Conservation (phyloP, 37 sponge, comb jelly and placozoan species). For the Tethya wilhelma region DNA sequence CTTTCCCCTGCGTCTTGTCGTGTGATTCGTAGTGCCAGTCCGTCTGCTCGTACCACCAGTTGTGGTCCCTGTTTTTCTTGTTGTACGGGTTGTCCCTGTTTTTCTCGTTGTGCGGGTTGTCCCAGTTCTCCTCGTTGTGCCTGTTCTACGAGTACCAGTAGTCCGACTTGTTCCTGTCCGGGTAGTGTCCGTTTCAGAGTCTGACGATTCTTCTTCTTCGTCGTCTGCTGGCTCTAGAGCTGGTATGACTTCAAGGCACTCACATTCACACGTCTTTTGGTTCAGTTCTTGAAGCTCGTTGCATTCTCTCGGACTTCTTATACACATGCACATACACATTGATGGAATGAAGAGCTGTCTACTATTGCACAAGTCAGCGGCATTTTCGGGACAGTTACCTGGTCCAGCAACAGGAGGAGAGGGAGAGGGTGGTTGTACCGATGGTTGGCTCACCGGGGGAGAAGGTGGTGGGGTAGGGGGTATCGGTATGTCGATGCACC, state of each 20-base stretch:
- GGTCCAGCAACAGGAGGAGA: not conserved
- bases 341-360: not conserved
- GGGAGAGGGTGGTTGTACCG: not conserved
- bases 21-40: not conserved
- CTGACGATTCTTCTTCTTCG: too few species aligned
- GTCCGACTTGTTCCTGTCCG: not conserved
- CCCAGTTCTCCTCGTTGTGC: not conserved
- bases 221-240: not conserved
- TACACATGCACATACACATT: slow-evolving; percentile 16
- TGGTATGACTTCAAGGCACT: not conserved
- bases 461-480: not conserved
- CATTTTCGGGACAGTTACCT: not conserved
- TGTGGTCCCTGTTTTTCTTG: not conserved
- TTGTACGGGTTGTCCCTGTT: not conserved
- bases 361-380: not conserved
- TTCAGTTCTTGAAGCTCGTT: slow-evolving; percentile 8
- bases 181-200: not conserved
- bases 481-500: not conserved
- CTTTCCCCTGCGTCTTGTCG: not conserved
- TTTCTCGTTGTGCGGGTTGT: not conserved
- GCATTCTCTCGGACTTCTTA: not conserved
- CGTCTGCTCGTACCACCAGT: not conserved
- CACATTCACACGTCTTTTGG: slow-evolving; percentile 24
- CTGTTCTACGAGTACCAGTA: not conserved
- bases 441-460: not conserved